Evolutionary conservation across 2,888 invertebrate species (phyloP).

Genomic region (Mimas tiliae): DNA sequence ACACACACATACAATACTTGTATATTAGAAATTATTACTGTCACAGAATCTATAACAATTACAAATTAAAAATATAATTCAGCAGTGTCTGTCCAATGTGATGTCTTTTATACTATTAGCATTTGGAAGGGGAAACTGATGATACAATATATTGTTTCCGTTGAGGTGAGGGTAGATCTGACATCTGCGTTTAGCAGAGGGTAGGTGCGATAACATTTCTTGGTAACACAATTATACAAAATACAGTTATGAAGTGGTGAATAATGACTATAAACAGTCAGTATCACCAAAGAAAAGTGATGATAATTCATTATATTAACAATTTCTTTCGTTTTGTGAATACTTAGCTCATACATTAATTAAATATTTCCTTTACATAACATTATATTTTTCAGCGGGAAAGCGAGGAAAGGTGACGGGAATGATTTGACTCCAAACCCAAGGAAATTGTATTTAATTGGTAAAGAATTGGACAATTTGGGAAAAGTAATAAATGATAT

Average conservation of each 20-base stretch:
- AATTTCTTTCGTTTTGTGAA: neutral
- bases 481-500: constrained; percentile 97
- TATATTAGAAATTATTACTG: no score
- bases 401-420: constrained; percentile 98
- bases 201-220: no score
- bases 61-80: no score
- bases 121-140: no score
- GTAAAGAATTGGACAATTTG: constrained; percentile 95
- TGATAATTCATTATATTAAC: neutral
- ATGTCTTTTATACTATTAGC: no score
- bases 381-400: constrained; percentile 86
- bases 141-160: no score
- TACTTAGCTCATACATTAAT: neutral
- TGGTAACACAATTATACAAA: no score
- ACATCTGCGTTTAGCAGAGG: no score
- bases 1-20: no score
- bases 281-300: neutral
- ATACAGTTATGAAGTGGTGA: neutral
- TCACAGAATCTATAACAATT: no score
- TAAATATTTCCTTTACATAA: neutral
- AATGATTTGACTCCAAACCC: constrained; percentile 99
- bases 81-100: no score
- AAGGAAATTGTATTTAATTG: constrained; percentile 94
- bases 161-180: no score
- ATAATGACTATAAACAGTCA: neutral